These are phyloP conservation scores for Meloidogyne floridensis DNA, from an alignment of 1,140 invertebrate genomes.

Conservation along the genomic window DNA sequence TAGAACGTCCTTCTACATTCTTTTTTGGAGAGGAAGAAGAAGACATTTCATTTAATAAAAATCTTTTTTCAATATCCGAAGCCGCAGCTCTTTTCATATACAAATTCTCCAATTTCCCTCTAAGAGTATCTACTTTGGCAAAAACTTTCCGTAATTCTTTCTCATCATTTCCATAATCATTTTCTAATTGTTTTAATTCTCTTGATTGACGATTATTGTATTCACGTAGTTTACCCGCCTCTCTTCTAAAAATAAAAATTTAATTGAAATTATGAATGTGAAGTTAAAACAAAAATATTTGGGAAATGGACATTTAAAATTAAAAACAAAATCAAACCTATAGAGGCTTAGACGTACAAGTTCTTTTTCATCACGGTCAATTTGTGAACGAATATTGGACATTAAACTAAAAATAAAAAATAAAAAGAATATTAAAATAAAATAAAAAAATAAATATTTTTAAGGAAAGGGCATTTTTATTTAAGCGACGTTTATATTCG, in stretches of 20 bases:
- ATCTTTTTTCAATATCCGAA: neutral
- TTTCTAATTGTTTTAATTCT: conserved; percentile 31
- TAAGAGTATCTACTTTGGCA: conserved; percentile 39
- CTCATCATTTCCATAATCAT: conserved; percentile 23
- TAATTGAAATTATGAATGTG: too few relatives aligned
- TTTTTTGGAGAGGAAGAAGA: neutral
- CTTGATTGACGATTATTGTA: conserved; percentile 31
- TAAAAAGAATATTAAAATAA: neutral
- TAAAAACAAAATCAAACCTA: neutral
- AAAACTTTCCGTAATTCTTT: conserved; percentile 45
- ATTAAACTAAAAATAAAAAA: conserved; percentile 21
- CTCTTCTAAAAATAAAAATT: conserved; percentile 7
- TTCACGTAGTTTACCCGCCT: conserved; percentile 24
- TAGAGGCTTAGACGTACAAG: conserved; percentile 24
- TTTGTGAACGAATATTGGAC: conserved; percentile 26
- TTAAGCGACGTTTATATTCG: neutral
- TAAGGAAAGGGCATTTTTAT: neutral
- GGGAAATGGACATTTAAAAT: too few relatives aligned
- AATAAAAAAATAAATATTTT: neutral
- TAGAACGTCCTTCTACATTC: neutral
- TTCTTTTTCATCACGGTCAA: conserved; percentile 41
- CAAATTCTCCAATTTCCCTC: neutral
- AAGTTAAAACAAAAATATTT: too few relatives aligned
- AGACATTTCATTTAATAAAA: neutral
- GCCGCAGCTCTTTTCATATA: neutral